Evolutionary conservation across 2,113 vertebrate species (phyloP), one percentile per base, ranked within the genome.

Genomic region (Poeciliopsis turrubarensis): DNA sequence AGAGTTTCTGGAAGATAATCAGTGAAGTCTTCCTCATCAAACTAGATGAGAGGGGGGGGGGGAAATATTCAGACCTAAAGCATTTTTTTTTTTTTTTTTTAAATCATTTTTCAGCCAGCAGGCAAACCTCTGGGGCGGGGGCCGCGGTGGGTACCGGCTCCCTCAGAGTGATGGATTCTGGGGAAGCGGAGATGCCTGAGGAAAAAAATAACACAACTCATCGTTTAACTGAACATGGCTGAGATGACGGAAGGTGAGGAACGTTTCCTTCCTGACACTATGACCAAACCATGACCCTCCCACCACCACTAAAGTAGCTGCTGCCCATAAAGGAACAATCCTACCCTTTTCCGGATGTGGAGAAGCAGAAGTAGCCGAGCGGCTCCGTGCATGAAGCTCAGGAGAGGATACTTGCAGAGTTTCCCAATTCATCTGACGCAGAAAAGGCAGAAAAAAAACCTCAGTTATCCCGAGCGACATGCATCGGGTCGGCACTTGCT

Each of bases 21-120:
- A 0, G 85, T 65, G 0, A 97, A 91, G 0, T 97, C 96, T 68
- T 4, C 87, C 15, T 94, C 96, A 29, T 92, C 94, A 93, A 96
- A 92, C 84, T 93, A 67, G 0, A 26, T 39, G 61, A 0, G 25
- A 65, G 63, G 34, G 72, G 65, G 68, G n/a, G n/a, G n/a, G n/a
- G n/a, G n/a, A n/a, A n/a, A n/a, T n/a, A n/a, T n/a, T n/a, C n/a
- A n/a, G n/a, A n/a, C n/a, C n/a, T n/a, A n/a, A 17, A 1, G 12
- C 1, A 0, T 41, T 29, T 29, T 29, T 29, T 29, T 29, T 29
- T n/a, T 41, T 11, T 30, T 30, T 30, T 41, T 11, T 30, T 30
- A 2, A 31, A 54, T 66, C 13, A 5, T 60, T 60, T 25, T 71
- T 37, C 11, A 30, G 5, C 27, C 14, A 61, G 31, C 31, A 27